Conservation (phyloP, 2,888 invertebrate species). For the Endomychus coccineus region DNA sequence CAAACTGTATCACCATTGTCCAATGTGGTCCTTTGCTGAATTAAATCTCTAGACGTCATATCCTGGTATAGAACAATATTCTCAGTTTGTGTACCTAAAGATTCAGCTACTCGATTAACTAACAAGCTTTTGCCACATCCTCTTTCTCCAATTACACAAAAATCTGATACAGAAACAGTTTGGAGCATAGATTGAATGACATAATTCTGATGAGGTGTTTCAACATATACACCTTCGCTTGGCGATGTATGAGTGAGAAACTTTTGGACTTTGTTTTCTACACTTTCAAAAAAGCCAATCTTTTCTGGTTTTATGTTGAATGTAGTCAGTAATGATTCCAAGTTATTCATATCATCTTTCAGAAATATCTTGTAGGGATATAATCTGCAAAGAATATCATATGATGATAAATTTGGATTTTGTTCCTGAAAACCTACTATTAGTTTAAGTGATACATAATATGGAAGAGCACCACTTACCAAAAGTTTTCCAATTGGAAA, state of each 20-base stretch:
- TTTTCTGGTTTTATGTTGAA: conserved; percentile 45
- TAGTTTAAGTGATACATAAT: background rate
- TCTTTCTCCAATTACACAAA: conserved; percentile 80
- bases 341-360: conserved; percentile 65
- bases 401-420: conserved; percentile 58
- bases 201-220: conserved; percentile 72
- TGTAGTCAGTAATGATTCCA: conserved; percentile 62
- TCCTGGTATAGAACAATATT: conserved; percentile 93
- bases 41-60: conserved; percentile 90
- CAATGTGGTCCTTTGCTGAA: conserved; percentile 86
- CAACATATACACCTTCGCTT: conserved; percentile 46
- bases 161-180: conserved; percentile 72
- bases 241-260: conserved; percentile 13
- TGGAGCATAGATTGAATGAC: conserved; percentile 70
- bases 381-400: conserved; percentile 64
- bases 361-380: conserved; percentile 81
- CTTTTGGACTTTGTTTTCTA: conserved; percentile 13
- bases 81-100: conserved; percentile 73
- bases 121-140: conserved; percentile 90
- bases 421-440: conserved; percentile 52
- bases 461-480: conserved; percentile 44
- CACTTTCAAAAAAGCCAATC: conserved; percentile 2
- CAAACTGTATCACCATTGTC: conserved; percentile 91
- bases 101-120: conserved; percentile 66
- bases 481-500: conserved; percentile 57